These are phyloP conservation scores for Trissolcus basalis DNA, from an alignment of 1,140 invertebrate species.

Conservation along the genomic window DNA sequence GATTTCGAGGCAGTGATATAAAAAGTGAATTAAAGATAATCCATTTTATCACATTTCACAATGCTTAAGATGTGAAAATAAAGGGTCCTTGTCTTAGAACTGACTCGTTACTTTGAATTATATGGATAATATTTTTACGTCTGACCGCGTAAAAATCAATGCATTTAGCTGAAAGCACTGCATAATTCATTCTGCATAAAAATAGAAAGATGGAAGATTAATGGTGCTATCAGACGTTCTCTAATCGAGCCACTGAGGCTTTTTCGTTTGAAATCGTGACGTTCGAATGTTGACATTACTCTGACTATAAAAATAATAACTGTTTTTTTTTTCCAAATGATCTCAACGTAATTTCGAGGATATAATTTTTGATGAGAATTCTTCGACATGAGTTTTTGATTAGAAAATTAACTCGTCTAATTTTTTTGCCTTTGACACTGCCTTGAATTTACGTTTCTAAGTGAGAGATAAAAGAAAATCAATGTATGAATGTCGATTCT, in stretches of 20 bases:
- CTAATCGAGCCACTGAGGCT: conserved; percentile 67
- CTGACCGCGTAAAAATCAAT: conserved; percentile 69
- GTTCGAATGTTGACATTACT: conserved; percentile 14
- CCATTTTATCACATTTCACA: conserved; percentile 51
- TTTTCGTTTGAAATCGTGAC: conserved; percentile 25
- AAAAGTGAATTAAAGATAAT: conserved; percentile 64
- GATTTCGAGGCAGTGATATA: conserved; percentile 55
- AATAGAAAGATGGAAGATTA: conserved; percentile 72
- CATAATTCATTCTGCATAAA: conserved; percentile 70
- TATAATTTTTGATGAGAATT: no score
- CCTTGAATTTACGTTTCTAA: no score
- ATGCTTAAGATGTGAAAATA: conserved; percentile 34
- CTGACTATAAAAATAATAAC: neutral
- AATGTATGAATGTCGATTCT: conserved; percentile 65
- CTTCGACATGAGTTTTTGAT: no score
- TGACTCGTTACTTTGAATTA: conserved; percentile 74
- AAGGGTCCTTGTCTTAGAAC: conserved; percentile 24
- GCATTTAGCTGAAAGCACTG: conserved; percentile 64
- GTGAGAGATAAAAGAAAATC: conserved; percentile 62
- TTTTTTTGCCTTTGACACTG: no score
- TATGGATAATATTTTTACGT: conserved; percentile 73
- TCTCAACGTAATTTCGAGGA: no score
- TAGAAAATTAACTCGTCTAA: no score
- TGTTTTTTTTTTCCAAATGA: no score
- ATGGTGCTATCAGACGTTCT: conserved; percentile 67